These are phyloP conservation scores for Diarsia rubi DNA, from an alignment of 2,888 invertebrate species.

Conservation along the genomic window DNA sequence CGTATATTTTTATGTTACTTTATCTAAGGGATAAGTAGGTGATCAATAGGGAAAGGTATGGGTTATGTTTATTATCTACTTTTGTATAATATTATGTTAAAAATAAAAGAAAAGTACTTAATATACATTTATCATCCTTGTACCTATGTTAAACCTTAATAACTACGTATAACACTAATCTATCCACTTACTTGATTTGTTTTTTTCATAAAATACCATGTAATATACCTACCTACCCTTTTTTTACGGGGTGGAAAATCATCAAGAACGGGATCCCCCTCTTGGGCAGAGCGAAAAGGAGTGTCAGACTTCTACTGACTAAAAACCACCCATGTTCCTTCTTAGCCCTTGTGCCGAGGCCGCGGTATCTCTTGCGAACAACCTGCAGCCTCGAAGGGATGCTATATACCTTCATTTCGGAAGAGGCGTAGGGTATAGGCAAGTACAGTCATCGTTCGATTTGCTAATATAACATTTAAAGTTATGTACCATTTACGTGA, in stretches of 20 bases:
- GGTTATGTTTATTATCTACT: neutral
- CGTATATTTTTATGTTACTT: conserved; percentile 33
- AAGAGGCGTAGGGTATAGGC: neutral
- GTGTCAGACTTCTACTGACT: too few relatives aligned
- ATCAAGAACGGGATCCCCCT: too few relatives aligned
- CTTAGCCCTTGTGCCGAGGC: too few relatives aligned
- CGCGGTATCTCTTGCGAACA: too few relatives aligned
- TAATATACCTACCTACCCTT: too few relatives aligned
- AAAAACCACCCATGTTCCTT: too few relatives aligned
- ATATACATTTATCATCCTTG: too few relatives aligned
- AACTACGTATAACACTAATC: neutral
- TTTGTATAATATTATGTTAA: neutral
- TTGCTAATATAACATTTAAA: neutral
- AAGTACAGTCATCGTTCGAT: neutral
- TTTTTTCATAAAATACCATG: neutral
- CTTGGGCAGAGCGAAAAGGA: too few relatives aligned
- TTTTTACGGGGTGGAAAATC: too few relatives aligned
- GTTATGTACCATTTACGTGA: neutral
- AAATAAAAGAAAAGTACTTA: neutral
- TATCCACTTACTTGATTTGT: neutral
- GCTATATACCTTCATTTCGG: neutral
- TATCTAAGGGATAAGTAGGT: conserved; percentile 33
- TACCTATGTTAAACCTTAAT: neutral
- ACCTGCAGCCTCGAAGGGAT: too few relatives aligned
- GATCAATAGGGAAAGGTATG: conserved; percentile 14